Conservation (phyloP, 2,113 vertebrate genomes). For the Heterochromis multidens region DNA sequence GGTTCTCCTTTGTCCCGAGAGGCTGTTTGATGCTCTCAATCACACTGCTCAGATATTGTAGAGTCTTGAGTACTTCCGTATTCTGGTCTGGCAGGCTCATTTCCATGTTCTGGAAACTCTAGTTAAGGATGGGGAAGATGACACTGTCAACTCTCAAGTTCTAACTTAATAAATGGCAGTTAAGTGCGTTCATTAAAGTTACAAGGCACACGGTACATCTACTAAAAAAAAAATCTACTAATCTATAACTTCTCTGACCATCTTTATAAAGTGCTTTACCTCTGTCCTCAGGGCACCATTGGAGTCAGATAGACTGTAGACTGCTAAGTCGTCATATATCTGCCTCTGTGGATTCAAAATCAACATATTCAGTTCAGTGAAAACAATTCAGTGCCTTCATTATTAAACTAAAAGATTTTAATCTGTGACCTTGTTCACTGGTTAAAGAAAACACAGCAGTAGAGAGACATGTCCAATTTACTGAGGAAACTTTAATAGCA, state of each 20-base stretch:
- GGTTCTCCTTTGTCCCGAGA: conserved; percentile 89
- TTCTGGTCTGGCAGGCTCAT: conserved; percentile 80
- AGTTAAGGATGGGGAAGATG: conserved; percentile 2
- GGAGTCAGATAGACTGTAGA: conserved; percentile 78
- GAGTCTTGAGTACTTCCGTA: conserved; percentile 88
- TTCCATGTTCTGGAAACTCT: conserved; percentile 93
- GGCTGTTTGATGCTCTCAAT: conserved; percentile 91
- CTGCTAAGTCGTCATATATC: conserved; percentile 80
- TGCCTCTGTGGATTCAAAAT: conserved; percentile 78
- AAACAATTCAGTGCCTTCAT: neutral
- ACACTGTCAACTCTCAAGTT: neutral
- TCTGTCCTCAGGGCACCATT: conserved; percentile 80
- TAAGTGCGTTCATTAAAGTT: neutral
- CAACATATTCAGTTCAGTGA: conserved; percentile 14
- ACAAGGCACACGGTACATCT: no score
- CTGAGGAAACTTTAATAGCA: conserved; percentile 7
- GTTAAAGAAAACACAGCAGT: neutral
- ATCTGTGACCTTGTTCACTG: neutral
- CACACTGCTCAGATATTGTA: conserved; percentile 88
- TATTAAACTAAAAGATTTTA: conserved; percentile 23
- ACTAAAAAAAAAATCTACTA: neutral
- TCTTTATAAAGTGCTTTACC: conserved; percentile 71
- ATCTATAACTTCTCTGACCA: conserved; percentile 4
- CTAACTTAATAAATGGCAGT: neutral
- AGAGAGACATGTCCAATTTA: neutral